Evolutionary conservation across 1,140 invertebrate genomes (phyloP), one percentile per base, ranked within the genome.

Genomic region (Drosophila virilis): DNA sequence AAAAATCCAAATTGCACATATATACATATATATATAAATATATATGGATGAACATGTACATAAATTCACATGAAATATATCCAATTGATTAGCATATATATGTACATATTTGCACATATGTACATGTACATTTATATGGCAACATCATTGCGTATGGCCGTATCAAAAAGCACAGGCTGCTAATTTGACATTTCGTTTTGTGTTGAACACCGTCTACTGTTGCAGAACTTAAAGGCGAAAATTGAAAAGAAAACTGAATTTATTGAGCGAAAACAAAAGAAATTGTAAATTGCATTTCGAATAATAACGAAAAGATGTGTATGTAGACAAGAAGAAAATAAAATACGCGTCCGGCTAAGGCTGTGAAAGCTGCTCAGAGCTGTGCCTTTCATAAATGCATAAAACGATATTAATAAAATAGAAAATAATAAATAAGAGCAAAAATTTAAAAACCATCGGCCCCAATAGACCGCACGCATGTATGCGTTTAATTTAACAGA

Each of bases 101-200:
- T 83, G 61, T 62, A 67, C 57, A n/a, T 22, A 28, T 71, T 70
- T 58, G 42, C 55, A 43, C 51, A 60, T 77, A 65, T 72, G 76
- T 59, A 58, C 42, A 77, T 71, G 69, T 67, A 79, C 58, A 80
- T 85, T 81, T 71, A 80, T 86, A 86, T 78, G 78, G 74, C 69
- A 86, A 74, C 76, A 81, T 85, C 74, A 85, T 85, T 75, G 68
- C 69, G 80, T 73, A 79, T 81, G 62, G 67, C 65, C 75, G 74
- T 85, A 76, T 68, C 84, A 80, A 57, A 83, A 78, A 71, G 51
- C 61, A 77, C 28, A 17, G n/a, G 7, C 60, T 70, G 74, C 60
- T 79, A 68, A 85, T 80, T 58, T 74, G 69, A 76, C 67, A 52
- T 70, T 74, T 69, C 79, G 80, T 74, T 70, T 85, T 73, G 64